Evolutionary conservation across 2,888 invertebrate genomes (phyloP).

Genomic region (Chrysopilus asiliformis): DNA sequence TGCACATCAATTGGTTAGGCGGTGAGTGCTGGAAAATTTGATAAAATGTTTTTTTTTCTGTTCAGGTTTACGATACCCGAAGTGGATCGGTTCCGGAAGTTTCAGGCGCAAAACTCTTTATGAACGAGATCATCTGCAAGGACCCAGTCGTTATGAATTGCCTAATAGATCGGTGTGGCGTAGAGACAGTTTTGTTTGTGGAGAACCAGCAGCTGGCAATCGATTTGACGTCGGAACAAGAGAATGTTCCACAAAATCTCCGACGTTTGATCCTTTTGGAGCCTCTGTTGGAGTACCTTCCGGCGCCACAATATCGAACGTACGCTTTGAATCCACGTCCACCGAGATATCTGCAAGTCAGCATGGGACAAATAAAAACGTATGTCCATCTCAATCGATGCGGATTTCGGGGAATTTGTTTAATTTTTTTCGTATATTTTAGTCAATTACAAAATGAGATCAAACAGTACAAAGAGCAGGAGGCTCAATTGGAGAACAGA

Average conservation of each 20-base stretch:
- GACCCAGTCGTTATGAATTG: slow-evolving; percentile 72
- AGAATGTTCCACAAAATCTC: slow-evolving; percentile 56
- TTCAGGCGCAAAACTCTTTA: slow-evolving; percentile 34
- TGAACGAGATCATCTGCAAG: slow-evolving; percentile 56
- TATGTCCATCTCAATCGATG: no score
- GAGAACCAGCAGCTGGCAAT: slow-evolving; percentile 46
- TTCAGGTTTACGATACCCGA: slow-evolving; percentile 38
- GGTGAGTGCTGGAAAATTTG: background rate
- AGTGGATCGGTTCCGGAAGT: slow-evolving; percentile 22
- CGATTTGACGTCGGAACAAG: slow-evolving; percentile 47
- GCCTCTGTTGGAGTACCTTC: slow-evolving; percentile 50
- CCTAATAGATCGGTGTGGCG: slow-evolving; percentile 60
- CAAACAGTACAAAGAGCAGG: slow-evolving; percentile 7
- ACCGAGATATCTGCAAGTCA: slow-evolving; percentile 50
- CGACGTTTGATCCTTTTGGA: slow-evolving; percentile 49
- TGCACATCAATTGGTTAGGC: background rate
- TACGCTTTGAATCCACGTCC: slow-evolving; percentile 47
- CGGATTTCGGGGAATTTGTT: background rate
- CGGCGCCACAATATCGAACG: slow-evolving; percentile 62
- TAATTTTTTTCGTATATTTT: slow-evolving; percentile 3
- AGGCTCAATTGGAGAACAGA: slow-evolving; percentile 13
- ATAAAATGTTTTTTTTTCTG: no score
- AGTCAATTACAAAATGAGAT: slow-evolving; percentile 18
- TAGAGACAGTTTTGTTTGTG: slow-evolving; percentile 68
- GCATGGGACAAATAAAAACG: slow-evolving; percentile 46